Conservation (phyloP, 2,113 vertebrate species). For the Capra hircus region DNA sequence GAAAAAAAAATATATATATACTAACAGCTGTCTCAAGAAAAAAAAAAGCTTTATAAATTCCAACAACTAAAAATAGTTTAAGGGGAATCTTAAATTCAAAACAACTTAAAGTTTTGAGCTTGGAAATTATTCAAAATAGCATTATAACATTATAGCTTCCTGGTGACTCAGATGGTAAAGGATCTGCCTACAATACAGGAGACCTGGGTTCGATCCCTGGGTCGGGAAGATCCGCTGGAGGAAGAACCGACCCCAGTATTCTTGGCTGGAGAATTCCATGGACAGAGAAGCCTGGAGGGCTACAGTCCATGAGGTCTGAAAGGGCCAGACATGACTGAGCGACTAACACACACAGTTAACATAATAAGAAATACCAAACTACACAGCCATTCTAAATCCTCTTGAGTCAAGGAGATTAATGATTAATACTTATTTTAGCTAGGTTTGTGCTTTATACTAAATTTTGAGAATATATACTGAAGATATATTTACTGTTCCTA, state of each 20-base stretch:
- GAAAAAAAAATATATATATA: background rate
- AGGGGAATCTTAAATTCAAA: background rate
- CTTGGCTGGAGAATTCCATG: background rate
- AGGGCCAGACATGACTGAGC: background rate
- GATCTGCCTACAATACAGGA: background rate
- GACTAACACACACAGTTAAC: background rate
- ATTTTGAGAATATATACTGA: background rate
- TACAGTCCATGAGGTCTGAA: background rate
- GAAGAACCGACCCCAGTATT: background rate
- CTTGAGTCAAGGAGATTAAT: background rate
- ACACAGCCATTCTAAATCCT: background rate
- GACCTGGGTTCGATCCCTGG: background rate
- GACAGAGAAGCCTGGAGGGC: background rate
- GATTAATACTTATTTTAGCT: background rate
- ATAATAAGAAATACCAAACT: background rate
- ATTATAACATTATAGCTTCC: background rate
- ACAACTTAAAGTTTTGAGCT: background rate
- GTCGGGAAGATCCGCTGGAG: accelerated
- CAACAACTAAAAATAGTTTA: background rate
- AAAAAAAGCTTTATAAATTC: background rate
- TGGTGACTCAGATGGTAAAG: background rate
- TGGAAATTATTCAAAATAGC: constrained; percentile 24
- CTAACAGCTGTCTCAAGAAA: background rate
- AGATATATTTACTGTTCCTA: background rate
- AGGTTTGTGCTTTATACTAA: background rate